Evolutionary conservation across 2,888 invertebrate genomes (phyloP).

Genomic region (Scrobipalpa atriplicella): DNA sequence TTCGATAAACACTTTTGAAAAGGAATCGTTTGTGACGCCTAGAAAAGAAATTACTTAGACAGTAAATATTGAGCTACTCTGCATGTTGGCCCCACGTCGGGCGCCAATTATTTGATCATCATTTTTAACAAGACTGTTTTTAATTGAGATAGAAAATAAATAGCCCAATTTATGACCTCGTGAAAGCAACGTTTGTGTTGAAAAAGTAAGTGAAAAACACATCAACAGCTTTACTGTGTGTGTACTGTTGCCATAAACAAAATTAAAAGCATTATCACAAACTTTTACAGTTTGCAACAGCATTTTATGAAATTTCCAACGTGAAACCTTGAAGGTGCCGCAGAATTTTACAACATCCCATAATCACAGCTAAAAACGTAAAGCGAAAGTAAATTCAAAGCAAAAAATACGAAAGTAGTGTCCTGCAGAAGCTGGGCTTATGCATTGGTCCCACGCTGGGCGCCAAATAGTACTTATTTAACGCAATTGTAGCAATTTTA

Average conservation of each 20-base stretch:
- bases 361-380: constrained; percentile 30
- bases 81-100: constrained; percentile 15
- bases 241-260: too few species aligned
- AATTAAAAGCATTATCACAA: background rate
- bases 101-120: background rate
- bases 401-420: too few species aligned
- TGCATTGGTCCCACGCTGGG: constrained; percentile 29
- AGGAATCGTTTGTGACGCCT: background rate
- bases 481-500: too few species aligned
- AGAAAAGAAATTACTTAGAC: background rate
- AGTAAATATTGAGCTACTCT: background rate
- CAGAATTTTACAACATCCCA: constrained; percentile 23
- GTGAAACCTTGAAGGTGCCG: background rate
- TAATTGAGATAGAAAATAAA: too few species aligned
- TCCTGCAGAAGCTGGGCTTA: constrained; percentile 60
- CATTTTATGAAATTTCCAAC: background rate
- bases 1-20: constrained; percentile 41
- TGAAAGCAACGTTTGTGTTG: too few species aligned
- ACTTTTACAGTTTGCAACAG: background rate
- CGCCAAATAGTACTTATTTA: constrained; percentile 1
- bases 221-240: background rate
- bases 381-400: too few species aligned
- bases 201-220: too few species aligned
- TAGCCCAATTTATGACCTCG: too few species aligned
- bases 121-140: too few species aligned